A percentile compares a stretch with the other conserved stretches of the same genome.
phyloP scores from a whole-genome alignment of 2,113 vertebrate genomes.

The Paratilapia polleni region DNA sequence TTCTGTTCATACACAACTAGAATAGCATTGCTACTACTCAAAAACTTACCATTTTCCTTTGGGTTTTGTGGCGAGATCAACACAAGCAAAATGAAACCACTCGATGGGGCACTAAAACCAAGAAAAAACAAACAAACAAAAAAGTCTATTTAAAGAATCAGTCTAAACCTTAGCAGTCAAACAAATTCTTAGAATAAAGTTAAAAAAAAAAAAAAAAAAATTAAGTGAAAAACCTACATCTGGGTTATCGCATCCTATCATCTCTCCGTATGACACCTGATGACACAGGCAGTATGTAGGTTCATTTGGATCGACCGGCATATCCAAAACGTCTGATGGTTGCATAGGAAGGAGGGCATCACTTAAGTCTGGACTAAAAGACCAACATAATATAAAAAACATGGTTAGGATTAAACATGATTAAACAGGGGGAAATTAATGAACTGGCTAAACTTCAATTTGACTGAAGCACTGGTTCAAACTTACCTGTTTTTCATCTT shows the following conservation, averaged over 20 bases:
- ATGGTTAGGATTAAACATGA: not conserved
- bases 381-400: not conserved
- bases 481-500: slow-evolving; percentile 91
- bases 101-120: slow-evolving; percentile 93
- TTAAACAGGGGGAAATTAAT: accelerated
- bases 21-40: not conserved
- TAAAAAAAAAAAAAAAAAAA: not conserved
- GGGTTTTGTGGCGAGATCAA: slow-evolving; percentile 97
- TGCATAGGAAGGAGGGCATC: slow-evolving; percentile 92
- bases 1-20: not conserved
- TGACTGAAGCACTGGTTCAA: not conserved
- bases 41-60: slow-evolving; percentile 96
- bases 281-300: slow-evolving; percentile 98
- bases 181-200: not conserved
- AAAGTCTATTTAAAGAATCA: not conserved
- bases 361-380: slow-evolving; percentile 85
- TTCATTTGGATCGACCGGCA: slow-evolving; percentile 98
- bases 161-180: not conserved
- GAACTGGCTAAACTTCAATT: not conserved
- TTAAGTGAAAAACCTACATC: slow-evolving; percentile 83
- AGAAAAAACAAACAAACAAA: not conserved
- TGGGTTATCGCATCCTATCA: slow-evolving; percentile 98
- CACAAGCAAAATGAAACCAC: slow-evolving; percentile 99
- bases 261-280: slow-evolving; percentile 98
- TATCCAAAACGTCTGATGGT: slow-evolving; percentile 96